Evolutionary conservation across 2,888 invertebrate genomes (phyloP).

Genomic region (Athrips mouffetella): DNA sequence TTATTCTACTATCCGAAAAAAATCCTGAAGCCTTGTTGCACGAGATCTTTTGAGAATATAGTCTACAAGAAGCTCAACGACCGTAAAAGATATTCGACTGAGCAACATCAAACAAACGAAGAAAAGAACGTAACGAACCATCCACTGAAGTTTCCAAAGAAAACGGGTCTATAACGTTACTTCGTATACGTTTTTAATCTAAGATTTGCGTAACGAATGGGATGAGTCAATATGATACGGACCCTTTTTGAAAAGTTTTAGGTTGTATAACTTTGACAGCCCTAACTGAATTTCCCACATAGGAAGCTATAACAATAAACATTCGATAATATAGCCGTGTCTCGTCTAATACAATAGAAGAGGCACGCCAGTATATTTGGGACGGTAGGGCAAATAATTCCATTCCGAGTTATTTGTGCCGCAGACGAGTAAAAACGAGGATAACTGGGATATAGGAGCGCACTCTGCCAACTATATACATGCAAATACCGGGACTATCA

Average conservation of each 20-base stretch:
- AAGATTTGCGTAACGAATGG: constrained; percentile 34
- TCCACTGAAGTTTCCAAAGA: constrained; percentile 23
- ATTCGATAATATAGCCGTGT: constrained; percentile 29
- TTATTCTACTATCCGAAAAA: too few relatives aligned
- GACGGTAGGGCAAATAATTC: constrained; percentile 45
- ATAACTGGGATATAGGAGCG: neutral
- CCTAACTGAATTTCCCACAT: constrained; percentile 37
- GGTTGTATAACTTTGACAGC: constrained; percentile 31
- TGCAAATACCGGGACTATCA: constrained; percentile 16
- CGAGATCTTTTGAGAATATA: neutral
- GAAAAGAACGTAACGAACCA: constrained; percentile 27
- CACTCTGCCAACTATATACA: constrained; percentile 31
- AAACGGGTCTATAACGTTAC: constrained; percentile 16
- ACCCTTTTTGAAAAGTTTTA: constrained; percentile 35
- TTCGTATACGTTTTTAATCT: constrained; percentile 14
- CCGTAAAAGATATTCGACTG: constrained; percentile 26
- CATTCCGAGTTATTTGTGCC: constrained; percentile 36
- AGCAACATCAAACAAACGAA: constrained; percentile 31
- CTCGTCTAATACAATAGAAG: constrained; percentile 37
- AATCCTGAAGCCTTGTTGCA: neutral
- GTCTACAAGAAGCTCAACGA: constrained; percentile 22
- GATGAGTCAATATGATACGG: constrained; percentile 24
- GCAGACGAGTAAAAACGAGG: constrained; percentile 20
- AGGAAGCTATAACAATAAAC: constrained; percentile 34
- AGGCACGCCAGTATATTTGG: constrained; percentile 33